Percentiles rank a stretch among this genome's conserved stretches.
phyloP scores from a whole-genome alignment of 2,113 vertebrate species.

The Phalacrocorax carbo region DNA sequence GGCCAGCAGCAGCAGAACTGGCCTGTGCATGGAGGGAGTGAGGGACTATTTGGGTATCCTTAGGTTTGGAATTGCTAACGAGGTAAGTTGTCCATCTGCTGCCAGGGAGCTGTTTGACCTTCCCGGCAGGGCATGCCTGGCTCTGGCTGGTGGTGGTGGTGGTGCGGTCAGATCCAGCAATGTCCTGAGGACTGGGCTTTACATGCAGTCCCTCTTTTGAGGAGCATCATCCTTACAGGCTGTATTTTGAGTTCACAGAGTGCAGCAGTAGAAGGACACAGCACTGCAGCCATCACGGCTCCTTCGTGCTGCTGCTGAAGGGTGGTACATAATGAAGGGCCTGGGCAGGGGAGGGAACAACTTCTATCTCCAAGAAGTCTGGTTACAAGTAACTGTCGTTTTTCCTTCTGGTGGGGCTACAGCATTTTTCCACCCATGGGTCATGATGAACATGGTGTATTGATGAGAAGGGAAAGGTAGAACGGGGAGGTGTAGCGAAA shows the following conservation, averaged over 20 bases:
- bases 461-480: not conserved
- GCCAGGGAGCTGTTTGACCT: not conserved
- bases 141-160: not conserved
- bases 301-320: not conserved
- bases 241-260: not conserved
- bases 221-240: not conserved
- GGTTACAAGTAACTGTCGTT: not conserved
- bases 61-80: fast-evolving
- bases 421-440: not conserved
- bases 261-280: not conserved
- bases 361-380: not conserved
- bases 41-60: not conserved
- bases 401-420: not conserved
- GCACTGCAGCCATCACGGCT: not conserved
- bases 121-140: not conserved
- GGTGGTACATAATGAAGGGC: too few species aligned
- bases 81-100: not conserved
- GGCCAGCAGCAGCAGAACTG: not conserved
- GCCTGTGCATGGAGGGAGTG: not conserved
- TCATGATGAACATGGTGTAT: not conserved
- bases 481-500: fast-evolving
- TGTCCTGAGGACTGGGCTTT: not conserved
- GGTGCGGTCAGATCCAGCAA: not conserved
- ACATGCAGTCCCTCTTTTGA: not conserved
- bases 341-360: not conserved